Evolutionary conservation across 2,888 invertebrate genomes (phyloP), one percentile per base, ranked within the genome.

Genomic region (Eupithecia tripunctaria): DNA sequence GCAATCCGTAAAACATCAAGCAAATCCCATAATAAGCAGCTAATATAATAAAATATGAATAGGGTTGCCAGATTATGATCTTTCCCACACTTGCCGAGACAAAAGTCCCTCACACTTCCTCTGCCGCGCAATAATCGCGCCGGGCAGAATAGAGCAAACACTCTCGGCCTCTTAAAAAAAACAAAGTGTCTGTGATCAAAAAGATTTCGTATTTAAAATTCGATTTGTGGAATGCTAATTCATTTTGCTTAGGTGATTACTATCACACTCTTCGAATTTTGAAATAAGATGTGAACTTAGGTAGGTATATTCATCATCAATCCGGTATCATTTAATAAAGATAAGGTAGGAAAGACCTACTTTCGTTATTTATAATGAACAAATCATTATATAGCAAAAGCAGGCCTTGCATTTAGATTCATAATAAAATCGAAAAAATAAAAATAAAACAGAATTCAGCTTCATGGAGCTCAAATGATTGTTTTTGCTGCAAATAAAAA

Each of bases 121-220:
- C 74, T 72, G 72, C 80, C 82, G 92, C 88, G 91, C 88, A 85
- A 91, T 85, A 90, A 88, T 91, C 90, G 87, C 91, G 89, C 91
- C 90, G 88, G 68, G 59, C 59, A 71, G 59, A 67, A 72, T 63
- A 38, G 32, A 59, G 29, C 41, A 41, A 64, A 38, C 67, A 73
- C 67, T 62, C 47, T 36, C 69, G 60, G 56, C n/a, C 51, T 7
- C 15, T 67, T n/a, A 66, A 72, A 63, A 73, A 74, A 43, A 71
- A 60, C 47, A 70, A 70, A 64, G 15, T 60, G 63, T 64, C 36
- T 38, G 64, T 36, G 27, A 18, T 60, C 27, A 18, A 29, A 27
- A 60, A 29, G 60, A 29, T 18, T 59, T 10, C 36, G 38, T 7
- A 12, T 32, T 63, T 32, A 51, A 27, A 67, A 67, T 47, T 67